Conservation (phyloP, 2,888 invertebrate genomes). For the Brachyptera risi region DNA sequence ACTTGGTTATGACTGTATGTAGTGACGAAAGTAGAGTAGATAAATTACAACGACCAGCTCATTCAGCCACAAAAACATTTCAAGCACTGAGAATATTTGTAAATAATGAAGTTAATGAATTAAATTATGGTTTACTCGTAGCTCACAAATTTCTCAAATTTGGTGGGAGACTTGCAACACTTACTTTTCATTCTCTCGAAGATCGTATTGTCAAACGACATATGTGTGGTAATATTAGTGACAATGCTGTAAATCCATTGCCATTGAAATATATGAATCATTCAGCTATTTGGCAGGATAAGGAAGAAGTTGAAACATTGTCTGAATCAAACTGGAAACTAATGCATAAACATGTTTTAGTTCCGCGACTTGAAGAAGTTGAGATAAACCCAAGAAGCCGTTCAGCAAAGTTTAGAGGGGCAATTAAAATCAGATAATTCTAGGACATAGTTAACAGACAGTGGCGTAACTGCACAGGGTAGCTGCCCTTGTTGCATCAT, state of each 20-base stretch:
- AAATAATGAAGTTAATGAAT: conserved; percentile 93
- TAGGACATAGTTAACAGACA: too few species aligned
- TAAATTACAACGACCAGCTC: conserved; percentile 68
- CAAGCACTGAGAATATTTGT: conserved; percentile 92
- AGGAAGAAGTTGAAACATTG: conserved; percentile 57
- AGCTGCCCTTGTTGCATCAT: too few species aligned
- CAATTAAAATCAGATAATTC: conserved; percentile 53
- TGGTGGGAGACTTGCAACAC: conserved; percentile 72
- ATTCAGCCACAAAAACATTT: conserved; percentile 88
- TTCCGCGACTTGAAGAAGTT: conserved; percentile 70
- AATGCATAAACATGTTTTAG: conserved; percentile 74
- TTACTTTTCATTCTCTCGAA: conserved; percentile 91
- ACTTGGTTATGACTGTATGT: conserved; percentile 62
- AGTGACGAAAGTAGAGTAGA: conserved; percentile 57
- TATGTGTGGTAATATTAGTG: conserved; percentile 69
- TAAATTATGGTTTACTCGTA: conserved; percentile 80
- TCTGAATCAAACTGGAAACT: conserved; percentile 69
- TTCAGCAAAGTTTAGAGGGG: conserved; percentile 84
- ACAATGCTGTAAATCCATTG: conserved; percentile 65
- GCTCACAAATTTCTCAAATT: conserved; percentile 72
- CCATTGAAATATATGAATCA: conserved; percentile 69
- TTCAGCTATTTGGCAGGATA: conserved; percentile 51
- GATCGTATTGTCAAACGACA: conserved; percentile 92
- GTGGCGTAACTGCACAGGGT: too few species aligned
- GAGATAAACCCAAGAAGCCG: conserved; percentile 76